A percentile compares a stretch with the other conserved stretches of the same genome.
Evolutionary conservation across 2,113 vertebrate genomes (phyloP).

Genomic region (Ailuropoda melanoleuca): DNA sequence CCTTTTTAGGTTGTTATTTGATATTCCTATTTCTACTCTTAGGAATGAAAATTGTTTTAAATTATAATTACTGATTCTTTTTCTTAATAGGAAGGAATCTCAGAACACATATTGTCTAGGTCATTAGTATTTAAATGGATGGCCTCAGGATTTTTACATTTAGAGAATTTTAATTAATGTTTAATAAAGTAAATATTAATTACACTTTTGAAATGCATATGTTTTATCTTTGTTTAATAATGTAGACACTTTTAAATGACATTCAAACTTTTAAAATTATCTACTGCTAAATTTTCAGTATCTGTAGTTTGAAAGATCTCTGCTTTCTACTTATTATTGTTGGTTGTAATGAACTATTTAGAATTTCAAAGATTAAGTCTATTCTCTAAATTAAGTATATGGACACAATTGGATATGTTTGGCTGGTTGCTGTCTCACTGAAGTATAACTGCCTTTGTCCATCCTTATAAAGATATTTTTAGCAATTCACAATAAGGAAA

Average conservation of each 20-base stretch:
- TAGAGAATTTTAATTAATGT: background rate
- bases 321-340: background rate
- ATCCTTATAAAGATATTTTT: background rate
- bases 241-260: conserved; percentile 5
- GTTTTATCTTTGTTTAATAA: conserved; percentile 35
- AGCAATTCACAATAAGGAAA: background rate
- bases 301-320: conserved; percentile 9
- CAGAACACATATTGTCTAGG: background rate
- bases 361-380: conserved; percentile 33
- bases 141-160: background rate
- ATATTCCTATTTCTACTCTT: background rate
- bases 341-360: background rate
- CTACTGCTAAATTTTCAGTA: background rate
- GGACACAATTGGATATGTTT: background rate
- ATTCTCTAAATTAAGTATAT: background rate
- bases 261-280: background rate
- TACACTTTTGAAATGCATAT: conserved; percentile 11
- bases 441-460: background rate
- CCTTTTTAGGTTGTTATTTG: background rate
- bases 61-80: background rate
- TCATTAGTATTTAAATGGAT: conserved; percentile 31
- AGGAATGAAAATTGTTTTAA: background rate
- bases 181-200: conserved; percentile 37
- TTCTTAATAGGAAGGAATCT: background rate
- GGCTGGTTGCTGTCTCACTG: background rate